Base-by-base conservation (phyloP, 2,797 vertebrate genomes). In the Bucorvus abyssinicus region DNA sequence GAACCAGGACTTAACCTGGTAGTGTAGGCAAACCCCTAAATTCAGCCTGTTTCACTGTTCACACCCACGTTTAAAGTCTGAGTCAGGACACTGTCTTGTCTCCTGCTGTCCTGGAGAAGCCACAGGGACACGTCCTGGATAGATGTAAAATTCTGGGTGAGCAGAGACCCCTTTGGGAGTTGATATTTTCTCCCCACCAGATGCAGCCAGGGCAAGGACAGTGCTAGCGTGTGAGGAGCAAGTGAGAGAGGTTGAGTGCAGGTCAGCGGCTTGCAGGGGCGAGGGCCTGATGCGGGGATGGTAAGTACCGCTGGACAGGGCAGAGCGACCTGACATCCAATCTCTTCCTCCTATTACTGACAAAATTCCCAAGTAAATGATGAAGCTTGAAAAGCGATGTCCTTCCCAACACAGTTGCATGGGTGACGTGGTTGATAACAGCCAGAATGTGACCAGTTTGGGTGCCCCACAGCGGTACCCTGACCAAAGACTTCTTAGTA, bases 161-260 rank as follows among this genome's bases (percentile, higher is more conserved):
- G 53, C 22, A 69, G 69, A 75, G 49, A 36, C 4, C 29, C 23
- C 17, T 59, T 10, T 65, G 20, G 52, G 50, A 45, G 6, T 13
- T 78, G 45, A 14, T 71, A 1, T 3, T 40, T 84, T 56, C n/a
- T 40, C 32, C 16, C 24, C 10, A 34, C 10, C 21, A 32, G 59
- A 71, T 19, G 73, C n/a, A 57, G 44, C 9, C 27, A 24, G 38
- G 24, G 42, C 36, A 57, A 29, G 24, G 3, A 21, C 36, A 34
- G 50, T 0, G 1, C 6, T 44, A 10, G 36, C 14, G 6, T 1
- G 3, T 52, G 52, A 78, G 45, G 24, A 16, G 13, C 24, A 34
- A 52, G n/a, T 30, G 45, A 30, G 52, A 10, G 9, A 14, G 52
- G 45, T 32, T 32, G 44, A 49, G 30, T 22, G 29, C 29, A 22